Evolutionary conservation across 2,113 vertebrate species (phyloP).

Genomic region (Salvelinus namaycush): DNA sequence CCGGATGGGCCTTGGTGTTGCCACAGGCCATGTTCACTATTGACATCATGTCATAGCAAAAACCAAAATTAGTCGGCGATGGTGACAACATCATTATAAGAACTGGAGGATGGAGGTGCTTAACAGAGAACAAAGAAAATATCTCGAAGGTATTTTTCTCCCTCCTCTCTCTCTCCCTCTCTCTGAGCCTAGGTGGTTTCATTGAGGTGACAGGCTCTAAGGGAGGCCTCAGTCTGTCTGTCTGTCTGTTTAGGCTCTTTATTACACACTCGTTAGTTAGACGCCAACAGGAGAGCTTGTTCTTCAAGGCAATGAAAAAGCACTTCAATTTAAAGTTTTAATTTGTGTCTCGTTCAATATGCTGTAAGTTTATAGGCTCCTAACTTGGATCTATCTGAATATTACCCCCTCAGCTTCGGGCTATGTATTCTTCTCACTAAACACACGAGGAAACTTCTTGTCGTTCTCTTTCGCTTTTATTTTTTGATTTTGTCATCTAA

Average conservation of each 20-base stretch:
- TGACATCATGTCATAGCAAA: background rate
- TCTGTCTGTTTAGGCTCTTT: background rate
- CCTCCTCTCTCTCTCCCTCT: background rate
- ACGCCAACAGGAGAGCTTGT: conserved; percentile 55
- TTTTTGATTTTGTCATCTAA: conserved; percentile 8
- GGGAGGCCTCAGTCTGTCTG: background rate
- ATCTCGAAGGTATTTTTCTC: background rate
- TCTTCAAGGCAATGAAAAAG: conserved; percentile 56
- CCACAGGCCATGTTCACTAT: background rate
- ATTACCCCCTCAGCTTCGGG: background rate
- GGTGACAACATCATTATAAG: too few species aligned
- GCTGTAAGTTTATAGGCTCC: conserved; percentile 32
- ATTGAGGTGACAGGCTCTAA: background rate
- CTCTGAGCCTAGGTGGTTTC: background rate
- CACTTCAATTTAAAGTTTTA: conserved; percentile 62
- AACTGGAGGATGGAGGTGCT: too few species aligned
- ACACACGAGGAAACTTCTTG: conserved; percentile 19
- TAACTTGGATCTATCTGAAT: background rate
- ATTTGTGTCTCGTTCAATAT: conserved; percentile 62
- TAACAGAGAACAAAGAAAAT: too few species aligned
- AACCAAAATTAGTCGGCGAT: too few species aligned
- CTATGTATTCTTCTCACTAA: background rate
- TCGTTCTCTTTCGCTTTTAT: background rate
- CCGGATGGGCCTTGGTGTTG: background rate
- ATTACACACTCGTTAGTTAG: conserved; percentile 12